Evolutionary conservation across 1,140 invertebrate species (phyloP), one percentile per base, ranked within the genome.

Genomic region (Tetramorium simillimum): DNA sequence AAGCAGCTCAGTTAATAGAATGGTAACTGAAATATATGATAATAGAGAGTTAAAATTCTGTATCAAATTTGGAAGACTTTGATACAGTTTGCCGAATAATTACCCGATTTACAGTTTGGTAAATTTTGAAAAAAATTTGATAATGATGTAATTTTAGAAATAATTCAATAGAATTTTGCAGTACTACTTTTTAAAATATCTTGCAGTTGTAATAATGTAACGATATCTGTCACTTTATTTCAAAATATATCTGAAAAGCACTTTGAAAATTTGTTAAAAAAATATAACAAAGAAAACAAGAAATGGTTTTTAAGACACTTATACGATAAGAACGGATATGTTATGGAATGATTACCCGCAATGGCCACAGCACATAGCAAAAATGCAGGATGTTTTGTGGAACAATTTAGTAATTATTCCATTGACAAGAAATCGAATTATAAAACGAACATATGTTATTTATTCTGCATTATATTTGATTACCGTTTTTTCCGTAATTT

Each of bases 331-430:
- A 18, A 53, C 4, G 88, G 89, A 3, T 3, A 70, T 0, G 3
- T 10, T 16, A 82, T 88, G 56, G 76, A 90, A 72, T 90, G 89
- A 86, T 53, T 90, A 21, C 49, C 88, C 1, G 73, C 58, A 18
- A 89, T 90, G 88, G 72, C 85, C 0, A 3, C 72, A 10, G 89
- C 72, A 10, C 89, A 90, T 9, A 3, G 76, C 16, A 53, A 84
- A n/a, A 77, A n/a, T n/a, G 85, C 65, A 18, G 0, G n/a, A n/a
- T 90, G 88, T 33, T 90, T 90, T 70, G 72, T 90, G 0, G 18
- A 87, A 28, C 89, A 90, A 3, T 90, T 84, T 53, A 73, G 89
- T 43, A 77, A 67, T 24, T 90, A 90, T 62, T 7, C 70, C 4
- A 12, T 86, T 9, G 56, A 90, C 12, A 72, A 69, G 12, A 12